These are phyloP conservation scores for Melanotaenia trifasciata DNA, from an alignment of 2,797 vertebrate genomes.

Conservation along the genomic window DNA sequence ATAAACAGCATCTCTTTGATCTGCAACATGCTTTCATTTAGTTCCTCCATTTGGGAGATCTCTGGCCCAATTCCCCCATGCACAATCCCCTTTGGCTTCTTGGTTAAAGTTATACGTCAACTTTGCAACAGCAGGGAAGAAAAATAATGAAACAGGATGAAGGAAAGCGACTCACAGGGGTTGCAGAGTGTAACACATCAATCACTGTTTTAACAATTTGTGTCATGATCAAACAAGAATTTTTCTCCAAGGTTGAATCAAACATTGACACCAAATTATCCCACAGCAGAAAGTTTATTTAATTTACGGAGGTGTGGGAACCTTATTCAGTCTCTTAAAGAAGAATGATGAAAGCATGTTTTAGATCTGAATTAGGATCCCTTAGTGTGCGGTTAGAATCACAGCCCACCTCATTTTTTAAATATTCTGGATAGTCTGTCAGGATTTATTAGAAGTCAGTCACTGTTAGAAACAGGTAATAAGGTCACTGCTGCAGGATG, in stretches of 20 bases:
- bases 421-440: neutral
- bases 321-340: constrained; percentile 1
- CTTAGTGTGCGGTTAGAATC: neutral
- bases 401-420: neutral
- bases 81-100: constrained; percentile 44
- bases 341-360: neutral
- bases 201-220: constrained; percentile 27
- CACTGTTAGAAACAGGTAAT: no score
- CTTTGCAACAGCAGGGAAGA: constrained; percentile 41
- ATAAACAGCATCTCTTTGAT: constrained; percentile 66
- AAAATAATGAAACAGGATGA: constrained; percentile 54
- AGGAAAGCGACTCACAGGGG: constrained; percentile 33
- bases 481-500: neutral
- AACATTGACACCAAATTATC: constrained; percentile 25
- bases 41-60: constrained; percentile 45
- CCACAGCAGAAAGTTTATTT: constrained; percentile 33
- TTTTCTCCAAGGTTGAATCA: constrained; percentile 29
- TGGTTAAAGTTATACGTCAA: constrained; percentile 59
- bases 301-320: constrained; percentile 2
- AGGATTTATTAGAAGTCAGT: neutral
- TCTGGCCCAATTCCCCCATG: constrained; percentile 54
- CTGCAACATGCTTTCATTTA: constrained; percentile 62
- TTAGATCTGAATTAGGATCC: neutral
- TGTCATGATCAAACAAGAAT: constrained; percentile 22
- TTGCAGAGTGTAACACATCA: constrained; percentile 12